phyloP scores from a whole-genome alignment of 2,888 invertebrate species.

The Pristionchus mayeri region DNA sequence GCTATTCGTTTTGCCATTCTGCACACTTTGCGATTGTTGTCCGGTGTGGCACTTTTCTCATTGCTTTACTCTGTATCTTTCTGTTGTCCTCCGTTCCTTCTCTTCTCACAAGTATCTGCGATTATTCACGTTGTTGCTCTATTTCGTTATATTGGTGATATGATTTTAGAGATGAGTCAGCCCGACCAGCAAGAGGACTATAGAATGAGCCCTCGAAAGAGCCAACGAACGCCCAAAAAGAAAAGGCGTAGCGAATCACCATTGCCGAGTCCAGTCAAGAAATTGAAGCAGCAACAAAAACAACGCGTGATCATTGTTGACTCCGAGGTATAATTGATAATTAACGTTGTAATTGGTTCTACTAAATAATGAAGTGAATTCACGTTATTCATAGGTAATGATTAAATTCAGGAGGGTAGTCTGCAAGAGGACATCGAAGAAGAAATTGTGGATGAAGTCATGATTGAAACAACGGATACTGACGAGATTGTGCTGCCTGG shows the following conservation, averaged over 20 bases:
- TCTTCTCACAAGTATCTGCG: not conserved
- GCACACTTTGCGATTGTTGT: not conserved
- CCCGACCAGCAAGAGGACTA: slow-evolving; percentile 5
- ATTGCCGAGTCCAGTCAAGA: not conserved
- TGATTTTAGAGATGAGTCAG: slow-evolving; percentile 37
- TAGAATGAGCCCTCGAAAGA: slow-evolving; percentile 43
- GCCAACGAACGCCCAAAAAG: slow-evolving; percentile 44
- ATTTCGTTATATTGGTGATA: not conserved
- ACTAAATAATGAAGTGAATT: not conserved
- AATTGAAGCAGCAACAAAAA: not conserved
- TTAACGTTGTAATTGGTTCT: not conserved
- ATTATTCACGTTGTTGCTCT: not conserved
- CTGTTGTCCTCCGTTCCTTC: not conserved
- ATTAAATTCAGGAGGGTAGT: not conserved
- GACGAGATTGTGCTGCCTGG: not conserved
- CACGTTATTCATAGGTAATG: not conserved
- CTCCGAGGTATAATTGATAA: not conserved
- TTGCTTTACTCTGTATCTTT: no score
- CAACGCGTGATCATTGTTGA: not conserved
- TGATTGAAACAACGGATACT: not conserved
- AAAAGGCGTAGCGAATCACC: slow-evolving; percentile 45
- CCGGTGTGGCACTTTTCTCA: no score
- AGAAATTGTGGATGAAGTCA: not conserved
- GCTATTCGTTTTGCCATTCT: no score
- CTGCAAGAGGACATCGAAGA: not conserved